phyloP scores from a whole-genome alignment of 2,888 invertebrate species.

The Spisula solida region DNA sequence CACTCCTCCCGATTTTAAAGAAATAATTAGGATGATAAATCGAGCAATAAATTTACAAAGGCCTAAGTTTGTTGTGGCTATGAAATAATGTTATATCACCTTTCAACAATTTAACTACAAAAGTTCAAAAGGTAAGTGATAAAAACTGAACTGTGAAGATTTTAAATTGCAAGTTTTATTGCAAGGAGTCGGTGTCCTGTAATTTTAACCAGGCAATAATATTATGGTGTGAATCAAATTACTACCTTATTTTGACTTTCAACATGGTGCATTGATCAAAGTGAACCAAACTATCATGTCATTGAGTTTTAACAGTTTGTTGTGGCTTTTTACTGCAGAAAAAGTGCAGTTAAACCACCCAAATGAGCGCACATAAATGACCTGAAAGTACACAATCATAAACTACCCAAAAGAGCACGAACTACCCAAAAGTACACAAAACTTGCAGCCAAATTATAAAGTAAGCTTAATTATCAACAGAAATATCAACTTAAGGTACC shows the following conservation, averaged over 20 bases:
- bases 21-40: too few species aligned
- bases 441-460: too few species aligned
- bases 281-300: neutral
- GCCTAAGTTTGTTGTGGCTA: neutral
- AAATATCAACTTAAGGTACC: too few species aligned
- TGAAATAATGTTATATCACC: constrained; percentile 12
- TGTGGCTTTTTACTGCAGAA: neutral
- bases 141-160: neutral
- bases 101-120: neutral
- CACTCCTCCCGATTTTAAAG: too few species aligned
- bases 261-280: neutral
- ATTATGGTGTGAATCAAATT: neutral
- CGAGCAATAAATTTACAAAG: too few species aligned
- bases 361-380: neutral
- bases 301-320: neutral
- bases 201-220: neutral
- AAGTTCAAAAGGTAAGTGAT: constrained; percentile 23
- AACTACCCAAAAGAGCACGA: neutral
- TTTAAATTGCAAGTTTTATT: neutral
- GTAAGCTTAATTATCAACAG: too few species aligned
- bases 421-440: neutral
- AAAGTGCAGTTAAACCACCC: neutral
- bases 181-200: neutral
- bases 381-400: neutral
- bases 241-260: neutral